These are phyloP conservation scores for Himalopsyche tibetana DNA, from an alignment of 2,888 invertebrate genomes.

Conservation along the genomic window DNA sequence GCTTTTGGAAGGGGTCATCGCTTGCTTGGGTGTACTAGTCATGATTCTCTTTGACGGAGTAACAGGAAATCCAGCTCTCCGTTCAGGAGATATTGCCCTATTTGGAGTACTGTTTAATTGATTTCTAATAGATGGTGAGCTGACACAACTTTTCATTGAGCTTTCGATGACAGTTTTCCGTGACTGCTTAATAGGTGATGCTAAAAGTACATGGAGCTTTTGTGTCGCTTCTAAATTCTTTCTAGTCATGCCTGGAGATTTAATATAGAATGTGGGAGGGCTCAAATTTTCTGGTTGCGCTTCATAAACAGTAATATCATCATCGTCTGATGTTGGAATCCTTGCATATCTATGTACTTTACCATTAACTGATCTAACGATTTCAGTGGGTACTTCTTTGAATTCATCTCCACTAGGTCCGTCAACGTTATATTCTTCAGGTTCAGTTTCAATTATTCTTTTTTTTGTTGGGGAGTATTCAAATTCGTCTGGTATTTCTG, in stretches of 20 bases:
- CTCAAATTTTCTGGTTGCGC: constrained; percentile 48
- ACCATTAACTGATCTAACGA: constrained; percentile 81
- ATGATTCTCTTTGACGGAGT: constrained; percentile 70
- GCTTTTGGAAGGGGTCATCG: constrained; percentile 74
- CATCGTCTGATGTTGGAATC: constrained; percentile 77
- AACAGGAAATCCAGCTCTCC: constrained; percentile 67
- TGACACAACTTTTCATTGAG: constrained; percentile 72
- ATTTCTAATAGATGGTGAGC: constrained; percentile 75
- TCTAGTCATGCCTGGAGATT: constrained; percentile 73
- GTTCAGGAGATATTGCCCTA: constrained; percentile 67
- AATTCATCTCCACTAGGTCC: constrained; percentile 75
- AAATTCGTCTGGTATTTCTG: constrained; percentile 76
- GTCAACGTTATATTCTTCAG: constrained; percentile 78
- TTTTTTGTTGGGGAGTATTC: constrained; percentile 76
- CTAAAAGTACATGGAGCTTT: constrained; percentile 84
- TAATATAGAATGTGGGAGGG: constrained; percentile 65
- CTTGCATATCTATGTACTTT: constrained; percentile 78
- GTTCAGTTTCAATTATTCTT: constrained; percentile 73
- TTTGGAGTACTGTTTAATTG: constrained; percentile 69
- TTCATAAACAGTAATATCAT: constrained; percentile 46
- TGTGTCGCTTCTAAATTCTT: constrained; percentile 84
- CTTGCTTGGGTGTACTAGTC: constrained; percentile 73
- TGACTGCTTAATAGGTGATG: constrained; percentile 82
- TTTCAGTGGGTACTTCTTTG: constrained; percentile 78
- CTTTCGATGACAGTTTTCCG: constrained; percentile 66